Conservation (phyloP, 2,888 invertebrate genomes). For the Erynnis tages region DNA sequence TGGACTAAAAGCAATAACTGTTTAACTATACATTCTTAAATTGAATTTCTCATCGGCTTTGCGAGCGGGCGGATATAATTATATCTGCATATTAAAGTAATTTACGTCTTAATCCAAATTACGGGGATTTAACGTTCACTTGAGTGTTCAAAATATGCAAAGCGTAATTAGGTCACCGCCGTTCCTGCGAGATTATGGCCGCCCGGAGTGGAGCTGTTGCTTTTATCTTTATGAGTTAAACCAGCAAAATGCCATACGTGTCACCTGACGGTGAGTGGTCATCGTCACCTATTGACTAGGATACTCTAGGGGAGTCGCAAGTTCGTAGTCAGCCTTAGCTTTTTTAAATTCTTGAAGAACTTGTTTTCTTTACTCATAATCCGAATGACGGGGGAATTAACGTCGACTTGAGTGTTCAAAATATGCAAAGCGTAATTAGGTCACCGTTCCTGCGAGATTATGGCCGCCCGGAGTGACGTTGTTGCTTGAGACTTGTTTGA, state of each 20-base stretch:
- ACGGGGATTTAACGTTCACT: slow-evolving; percentile 12
- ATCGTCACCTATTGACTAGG: too few species aligned
- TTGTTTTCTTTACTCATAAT: too few species aligned
- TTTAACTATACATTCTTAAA: not conserved
- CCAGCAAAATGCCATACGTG: too few species aligned
- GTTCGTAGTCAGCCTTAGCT: too few species aligned
- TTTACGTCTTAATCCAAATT: slow-evolving; percentile 24
- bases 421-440: slow-evolving; percentile 26
- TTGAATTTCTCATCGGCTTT: not conserved
- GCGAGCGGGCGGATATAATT: slow-evolving; percentile 7
- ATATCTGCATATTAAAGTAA: slow-evolving; percentile 6
- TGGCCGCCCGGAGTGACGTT: slow-evolving; percentile 8
- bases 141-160: slow-evolving; percentile 26
- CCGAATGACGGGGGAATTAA: slow-evolving; percentile 13
- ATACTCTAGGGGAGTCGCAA: too few species aligned
- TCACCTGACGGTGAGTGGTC: too few species aligned
- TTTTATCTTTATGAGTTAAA: too few species aligned
- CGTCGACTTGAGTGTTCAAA: slow-evolving; percentile 22
- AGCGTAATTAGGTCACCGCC: slow-evolving; percentile 26
- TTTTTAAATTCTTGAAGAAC: too few species aligned
- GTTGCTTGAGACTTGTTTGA: too few species aligned
- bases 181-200: slow-evolving; percentile 16
- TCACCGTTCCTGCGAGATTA: slow-evolving; percentile 22
- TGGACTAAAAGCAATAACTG: not conserved
- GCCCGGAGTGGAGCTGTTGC: slow-evolving; percentile 12